A percentile compares a stretch with the other conserved stretches of the same genome.
These are phyloP conservation scores for Ibidorhyncha struthersii DNA, from an alignment of 2,113 vertebrate genomes.

Conservation along the genomic window DNA sequence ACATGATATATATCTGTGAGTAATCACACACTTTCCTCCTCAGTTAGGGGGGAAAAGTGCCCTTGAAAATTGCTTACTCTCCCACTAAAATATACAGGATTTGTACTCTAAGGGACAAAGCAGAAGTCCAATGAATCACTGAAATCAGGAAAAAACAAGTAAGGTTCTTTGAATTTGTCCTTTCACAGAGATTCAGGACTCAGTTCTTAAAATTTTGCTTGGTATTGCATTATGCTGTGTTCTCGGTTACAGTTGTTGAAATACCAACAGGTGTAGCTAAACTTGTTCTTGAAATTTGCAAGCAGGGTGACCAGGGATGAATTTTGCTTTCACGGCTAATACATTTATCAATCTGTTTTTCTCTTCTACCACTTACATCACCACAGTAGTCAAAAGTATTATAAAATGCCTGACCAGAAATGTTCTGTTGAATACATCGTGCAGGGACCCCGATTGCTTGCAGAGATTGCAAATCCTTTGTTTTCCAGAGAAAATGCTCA, in stretches of 20 bases:
- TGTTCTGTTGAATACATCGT: background rate
- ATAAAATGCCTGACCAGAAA: background rate
- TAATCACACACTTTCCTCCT: background rate
- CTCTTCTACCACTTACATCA: background rate
- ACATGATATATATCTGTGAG: slow-evolving; percentile 38
- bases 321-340: background rate
- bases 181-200: background rate
- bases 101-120: slow-evolving; percentile 34
- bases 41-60: slow-evolving; percentile 11
- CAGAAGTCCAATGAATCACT: slow-evolving; percentile 50
- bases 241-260: background rate
- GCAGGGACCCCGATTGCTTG: background rate
- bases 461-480: background rate
- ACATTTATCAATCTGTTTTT: background rate
- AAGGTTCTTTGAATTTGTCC: background rate
- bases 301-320: background rate
- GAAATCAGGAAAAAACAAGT: background rate
- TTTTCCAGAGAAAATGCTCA: background rate
- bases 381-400: background rate
- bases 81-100: slow-evolving; percentile 9
- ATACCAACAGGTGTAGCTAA: background rate
- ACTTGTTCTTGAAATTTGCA: background rate
- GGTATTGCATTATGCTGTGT: background rate
- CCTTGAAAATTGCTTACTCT: slow-evolving; percentile 46
- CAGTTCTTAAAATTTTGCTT: background rate